Evolutionary conservation across 1,140 invertebrate species (phyloP).

Genomic region (Aphaenogaster floridana): DNA sequence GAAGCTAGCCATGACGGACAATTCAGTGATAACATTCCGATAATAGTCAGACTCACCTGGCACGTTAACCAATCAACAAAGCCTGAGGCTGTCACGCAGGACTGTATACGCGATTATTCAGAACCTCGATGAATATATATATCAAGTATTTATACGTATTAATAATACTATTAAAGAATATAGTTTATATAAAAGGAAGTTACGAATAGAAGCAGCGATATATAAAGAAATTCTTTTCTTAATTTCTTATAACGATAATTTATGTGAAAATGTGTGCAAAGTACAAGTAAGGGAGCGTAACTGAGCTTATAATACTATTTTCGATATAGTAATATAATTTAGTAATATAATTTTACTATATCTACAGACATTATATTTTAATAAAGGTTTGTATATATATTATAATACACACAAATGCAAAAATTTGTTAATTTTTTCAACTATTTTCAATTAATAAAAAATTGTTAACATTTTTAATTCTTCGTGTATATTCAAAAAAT

Average conservation of each 20-base stretch:
- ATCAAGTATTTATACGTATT: neutral
- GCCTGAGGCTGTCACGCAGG: neutral
- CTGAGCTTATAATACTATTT: neutral
- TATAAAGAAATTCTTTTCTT: neutral
- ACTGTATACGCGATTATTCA: neutral
- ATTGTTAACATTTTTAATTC: neutral
- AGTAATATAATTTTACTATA: too few species aligned
- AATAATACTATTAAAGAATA: neutral
- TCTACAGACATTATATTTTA: too few species aligned
- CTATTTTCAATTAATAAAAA: neutral
- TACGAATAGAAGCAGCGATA: neutral
- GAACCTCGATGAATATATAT: neutral
- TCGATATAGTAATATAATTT: neutral
- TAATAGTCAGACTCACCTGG: constrained; percentile 41
- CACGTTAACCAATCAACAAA: constrained; percentile 39
- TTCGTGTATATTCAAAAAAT: neutral
- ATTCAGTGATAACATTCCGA: constrained; percentile 35
- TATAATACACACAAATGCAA: neutral
- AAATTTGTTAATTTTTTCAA: neutral
- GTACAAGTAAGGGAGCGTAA: neutral
- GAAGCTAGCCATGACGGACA: neutral
- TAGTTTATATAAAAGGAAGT: too few species aligned
- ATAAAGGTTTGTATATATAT: too few species aligned
- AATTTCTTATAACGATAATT: neutral
- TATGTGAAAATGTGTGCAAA: neutral